Evolutionary conservation across 2,797 vertebrate species (phyloP), one percentile per base, ranked within the genome.

Genomic region (Todus mexicanus): DNA sequence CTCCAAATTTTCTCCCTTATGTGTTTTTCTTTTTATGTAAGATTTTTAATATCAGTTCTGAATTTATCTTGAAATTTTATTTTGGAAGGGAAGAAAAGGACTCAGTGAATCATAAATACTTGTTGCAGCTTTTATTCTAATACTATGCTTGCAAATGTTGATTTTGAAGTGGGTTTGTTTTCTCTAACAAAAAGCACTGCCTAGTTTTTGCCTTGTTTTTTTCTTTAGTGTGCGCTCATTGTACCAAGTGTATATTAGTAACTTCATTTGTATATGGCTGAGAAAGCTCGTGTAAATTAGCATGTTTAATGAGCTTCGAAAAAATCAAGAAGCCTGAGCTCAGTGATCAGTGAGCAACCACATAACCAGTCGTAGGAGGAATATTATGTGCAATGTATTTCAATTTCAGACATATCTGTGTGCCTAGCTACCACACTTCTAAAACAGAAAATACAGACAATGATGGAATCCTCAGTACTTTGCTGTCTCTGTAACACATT

Each of bases 121-220:
- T 64, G 37, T 61, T 88, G 74, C 16, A 64, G 64, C 77, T 90
- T 91, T 88, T 69, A 66, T 92, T 93, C 87, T 81, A 81, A 70
- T 60, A 31, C 42, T 21, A 8, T 61, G 60, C 68, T 68, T 77
- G 42, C 71, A 71, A 50, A 53, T 37, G 43, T 81, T 84, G 42
- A 76, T 88, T 89, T 90, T 76, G 56, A 92, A 95, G 78, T 50
- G 68, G 38, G 25, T 83, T 92, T 91, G 47, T 92, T 90, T 75
- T 76, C 45, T 45, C 48, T 38, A 53, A 86, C 60, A 76, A 68
- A 86, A 87, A 89, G 37, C 51, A 61, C 71, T 84, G 74, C 60
- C 51, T 84, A 78, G 17, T 53, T 31, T 53, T 51, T 53, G 29
- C 16, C 50, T 53, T 53, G 25, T 16, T 25, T 50, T 50, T 15